Evolutionary conservation across 2,797 vertebrate genomes (phyloP), one percentile per base, ranked within the genome.

Genomic region (Pseudochromis fuscus): DNA sequence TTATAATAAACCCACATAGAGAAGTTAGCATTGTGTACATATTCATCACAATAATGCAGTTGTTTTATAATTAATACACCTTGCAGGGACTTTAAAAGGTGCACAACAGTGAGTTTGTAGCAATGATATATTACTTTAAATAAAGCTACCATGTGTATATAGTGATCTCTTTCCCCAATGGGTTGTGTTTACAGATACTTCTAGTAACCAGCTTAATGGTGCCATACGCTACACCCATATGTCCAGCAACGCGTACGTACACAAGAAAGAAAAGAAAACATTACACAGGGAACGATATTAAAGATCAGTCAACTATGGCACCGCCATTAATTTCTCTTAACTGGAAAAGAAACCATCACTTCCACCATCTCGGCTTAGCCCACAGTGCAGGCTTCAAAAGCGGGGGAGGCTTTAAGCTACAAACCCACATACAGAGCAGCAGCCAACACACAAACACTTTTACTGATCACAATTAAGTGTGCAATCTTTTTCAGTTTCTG

Each of bases 381-480:
- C 65, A n/a, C n/a, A 75, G 57, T 61, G 46, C 64, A 72, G 72
- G 72, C 64, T 85, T 53, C 68, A 59, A 59, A 70, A 49, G 78
- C 78, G 72, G 82, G 80, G 82, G 80, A 79, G 77, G 80, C 78
- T 84, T 31, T 69, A 72, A n/a, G 83, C 84, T 73, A 21, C 65
- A 67, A 28, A 40, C 65, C 58, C 71, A 44, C 63, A 38, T 53
- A 62, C 64, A 61, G 55, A 27, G 15, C 48, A 19, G 16, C 68
- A 23, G 73, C 76, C 72, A 76, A 66, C 72, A 62, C 55, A 62
- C 49, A n/a, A n/a, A 76, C 75, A 77, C 64, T 83, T 87, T 65
- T 62, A 57, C 66, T 59, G 62, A 88, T 67, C 62, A 62, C 65
- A 59, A 33, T 40, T 84, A 44, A 61, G 44, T 55, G 10, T n/a